phyloP scores from a whole-genome alignment of 53 echinoderm and acorn worm species.

The Holothuria scabra region DNA sequence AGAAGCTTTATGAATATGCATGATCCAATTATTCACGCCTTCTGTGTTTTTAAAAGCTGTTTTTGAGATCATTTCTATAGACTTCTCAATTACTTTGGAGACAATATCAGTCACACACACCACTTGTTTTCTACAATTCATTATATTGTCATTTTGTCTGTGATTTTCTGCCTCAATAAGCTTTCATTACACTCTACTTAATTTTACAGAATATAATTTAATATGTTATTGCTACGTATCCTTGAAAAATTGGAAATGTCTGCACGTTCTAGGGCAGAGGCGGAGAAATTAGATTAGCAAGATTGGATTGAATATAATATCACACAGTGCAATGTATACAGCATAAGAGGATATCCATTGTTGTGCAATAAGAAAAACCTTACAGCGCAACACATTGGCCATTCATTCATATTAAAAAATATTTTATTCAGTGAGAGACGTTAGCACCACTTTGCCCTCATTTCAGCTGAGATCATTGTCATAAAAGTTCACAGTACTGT shows the following conservation, averaged over 20 bases:
- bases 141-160: slow-evolving; percentile 46
- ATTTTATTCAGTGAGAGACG: too few relatives aligned
- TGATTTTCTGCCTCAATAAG: slow-evolving; percentile 20
- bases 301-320: slow-evolving; percentile 42
- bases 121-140: slow-evolving; percentile 32
- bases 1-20: too few relatives aligned
- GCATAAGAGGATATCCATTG: too few relatives aligned
- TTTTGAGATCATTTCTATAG: slow-evolving; percentile 20
- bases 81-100: slow-evolving; percentile 13
- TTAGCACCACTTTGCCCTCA: too few relatives aligned
- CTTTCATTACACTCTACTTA: slow-evolving; percentile 47
- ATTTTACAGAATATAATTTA: slow-evolving; percentile 44
- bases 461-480: too few relatives aligned
- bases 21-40: too few relatives aligned
- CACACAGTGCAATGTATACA: neutral
- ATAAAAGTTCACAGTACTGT: too few relatives aligned
- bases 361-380: too few relatives aligned
- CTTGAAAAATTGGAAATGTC: slow-evolving; percentile 47
- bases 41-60: too few relatives aligned
- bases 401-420: too few relatives aligned
- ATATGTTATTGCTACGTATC: slow-evolving; percentile 49
- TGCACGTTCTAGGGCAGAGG: slow-evolving; percentile 41
- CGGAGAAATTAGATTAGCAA: slow-evolving; percentile 40
- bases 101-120: slow-evolving; percentile 39
- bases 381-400: too few relatives aligned